These are phyloP conservation scores for Lacanobia wlatinum DNA, from an alignment of 2,888 invertebrate species.

Conservation along the genomic window DNA sequence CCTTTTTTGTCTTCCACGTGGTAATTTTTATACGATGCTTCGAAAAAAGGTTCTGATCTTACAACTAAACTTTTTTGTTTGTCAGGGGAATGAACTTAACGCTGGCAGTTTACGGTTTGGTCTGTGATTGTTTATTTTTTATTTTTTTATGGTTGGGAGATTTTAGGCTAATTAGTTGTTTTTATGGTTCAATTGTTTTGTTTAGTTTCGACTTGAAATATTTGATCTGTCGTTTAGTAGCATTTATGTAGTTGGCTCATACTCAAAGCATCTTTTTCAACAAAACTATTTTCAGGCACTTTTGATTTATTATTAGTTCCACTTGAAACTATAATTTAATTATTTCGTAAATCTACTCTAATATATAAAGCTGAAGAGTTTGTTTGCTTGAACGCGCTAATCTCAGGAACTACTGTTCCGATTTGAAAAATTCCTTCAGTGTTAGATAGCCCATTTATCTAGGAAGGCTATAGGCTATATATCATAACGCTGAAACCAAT, in stretches of 20 bases:
- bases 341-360: too few species aligned
- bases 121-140: constrained; percentile 26
- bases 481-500: too few species aligned
- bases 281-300: too few species aligned
- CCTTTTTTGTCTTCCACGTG: constrained; percentile 20
- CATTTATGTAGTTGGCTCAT: not conserved
- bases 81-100: constrained; percentile 40
- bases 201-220: not conserved
- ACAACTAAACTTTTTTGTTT: constrained; percentile 43
- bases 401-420: too few species aligned
- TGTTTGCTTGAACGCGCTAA: too few species aligned
- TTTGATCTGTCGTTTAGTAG: not conserved
- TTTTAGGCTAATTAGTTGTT: constrained; percentile 36
- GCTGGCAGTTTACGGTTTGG: constrained; percentile 36
- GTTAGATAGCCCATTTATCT: too few species aligned
- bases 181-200: constrained; percentile 17
- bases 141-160: constrained; percentile 28
- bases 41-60: constrained; percentile 40
- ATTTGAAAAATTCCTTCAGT: too few species aligned
- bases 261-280: too few species aligned
- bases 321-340: too few species aligned
- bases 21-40: constrained; percentile 39
- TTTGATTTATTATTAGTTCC: too few species aligned
- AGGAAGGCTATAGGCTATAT: too few species aligned
- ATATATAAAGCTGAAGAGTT: too few species aligned